A percentile compares a stretch with the other conserved stretches of the same genome.
phyloP scores from a whole-genome alignment of 2,888 invertebrate species.

The Onchidella celtica region DNA sequence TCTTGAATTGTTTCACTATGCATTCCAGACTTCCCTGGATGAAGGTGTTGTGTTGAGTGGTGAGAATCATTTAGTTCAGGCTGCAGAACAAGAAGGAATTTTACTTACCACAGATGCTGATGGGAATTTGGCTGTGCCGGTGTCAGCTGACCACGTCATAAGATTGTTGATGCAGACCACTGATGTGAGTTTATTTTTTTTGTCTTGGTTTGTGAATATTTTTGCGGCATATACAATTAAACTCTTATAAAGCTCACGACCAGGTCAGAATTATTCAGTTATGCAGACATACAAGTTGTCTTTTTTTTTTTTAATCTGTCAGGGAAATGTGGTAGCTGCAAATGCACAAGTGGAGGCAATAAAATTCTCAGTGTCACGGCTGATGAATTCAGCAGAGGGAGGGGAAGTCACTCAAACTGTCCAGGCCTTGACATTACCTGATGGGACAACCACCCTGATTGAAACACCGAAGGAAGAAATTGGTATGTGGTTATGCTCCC shows the following conservation, averaged over 20 bases:
- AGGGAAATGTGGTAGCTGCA: constrained; percentile 53
- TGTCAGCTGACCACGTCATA: constrained; percentile 58
- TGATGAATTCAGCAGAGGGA: constrained; percentile 19
- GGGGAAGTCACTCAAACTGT: constrained; percentile 42
- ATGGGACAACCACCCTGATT: constrained; percentile 76
- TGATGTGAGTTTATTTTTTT: constrained; percentile 52
- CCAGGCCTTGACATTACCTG: constrained; percentile 72
- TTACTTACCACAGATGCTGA: constrained; percentile 47
- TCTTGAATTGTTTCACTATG: no score
- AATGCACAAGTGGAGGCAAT: constrained; percentile 45
- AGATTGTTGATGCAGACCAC: constrained; percentile 60
- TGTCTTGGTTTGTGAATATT: background rate
- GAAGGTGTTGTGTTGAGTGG: background rate
- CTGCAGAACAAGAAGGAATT: constrained; percentile 37
- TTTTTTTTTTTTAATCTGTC: constrained; percentile 5
- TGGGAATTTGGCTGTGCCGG: constrained; percentile 48
- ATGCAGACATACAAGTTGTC: no score
- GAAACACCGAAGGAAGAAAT: constrained; percentile 64
- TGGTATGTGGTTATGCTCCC: no score
- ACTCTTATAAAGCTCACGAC: no score
- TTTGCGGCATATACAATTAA: no score
- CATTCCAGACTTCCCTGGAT: constrained; percentile 31
- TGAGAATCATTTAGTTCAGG: constrained; percentile 36
- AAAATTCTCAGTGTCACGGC: constrained; percentile 45
- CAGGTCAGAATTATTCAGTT: no score